phyloP scores from a whole-genome alignment of 1,140 invertebrate species.

The Atta cephalotes region DNA sequence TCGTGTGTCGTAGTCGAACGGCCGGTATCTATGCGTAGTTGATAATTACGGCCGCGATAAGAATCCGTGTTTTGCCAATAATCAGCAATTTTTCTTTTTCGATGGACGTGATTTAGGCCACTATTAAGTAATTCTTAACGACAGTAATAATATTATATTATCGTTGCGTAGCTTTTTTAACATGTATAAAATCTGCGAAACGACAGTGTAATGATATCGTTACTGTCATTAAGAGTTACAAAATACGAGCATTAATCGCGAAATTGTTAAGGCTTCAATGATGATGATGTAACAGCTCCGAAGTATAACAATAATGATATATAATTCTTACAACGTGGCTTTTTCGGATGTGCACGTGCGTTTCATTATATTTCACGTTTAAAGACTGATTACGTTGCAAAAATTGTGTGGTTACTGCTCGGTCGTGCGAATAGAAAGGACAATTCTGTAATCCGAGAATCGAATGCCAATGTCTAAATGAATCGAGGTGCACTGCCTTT shows the following conservation, averaged over 20 bases:
- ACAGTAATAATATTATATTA: too few relatives aligned
- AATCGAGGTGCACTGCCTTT: background rate
- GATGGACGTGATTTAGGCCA: background rate
- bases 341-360: background rate
- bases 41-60: slow-evolving; percentile 29
- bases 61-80: slow-evolving; percentile 12
- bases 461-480: background rate
- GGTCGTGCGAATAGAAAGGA: background rate
- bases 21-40: background rate
- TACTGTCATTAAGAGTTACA: too few relatives aligned
- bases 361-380: background rate
- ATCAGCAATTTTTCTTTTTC: slow-evolving; percentile 5
- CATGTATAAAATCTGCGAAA: too few relatives aligned
- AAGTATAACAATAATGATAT: background rate
- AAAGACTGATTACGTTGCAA: background rate
- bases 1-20: background rate
- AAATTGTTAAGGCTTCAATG: background rate
- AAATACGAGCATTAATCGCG: background rate
- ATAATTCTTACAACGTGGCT: background rate
- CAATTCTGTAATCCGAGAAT: background rate
- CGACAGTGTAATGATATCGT: too few relatives aligned
- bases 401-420: background rate
- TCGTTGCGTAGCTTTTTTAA: too few relatives aligned
- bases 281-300: slow-evolving; percentile 21
- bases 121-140: too few relatives aligned